Percentiles rank a stretch among this genome's conserved stretches.
These are phyloP conservation scores for Stomatorhinus ivindoensis DNA, from an alignment of 2,113 vertebrate species.

Conservation along the genomic window DNA sequence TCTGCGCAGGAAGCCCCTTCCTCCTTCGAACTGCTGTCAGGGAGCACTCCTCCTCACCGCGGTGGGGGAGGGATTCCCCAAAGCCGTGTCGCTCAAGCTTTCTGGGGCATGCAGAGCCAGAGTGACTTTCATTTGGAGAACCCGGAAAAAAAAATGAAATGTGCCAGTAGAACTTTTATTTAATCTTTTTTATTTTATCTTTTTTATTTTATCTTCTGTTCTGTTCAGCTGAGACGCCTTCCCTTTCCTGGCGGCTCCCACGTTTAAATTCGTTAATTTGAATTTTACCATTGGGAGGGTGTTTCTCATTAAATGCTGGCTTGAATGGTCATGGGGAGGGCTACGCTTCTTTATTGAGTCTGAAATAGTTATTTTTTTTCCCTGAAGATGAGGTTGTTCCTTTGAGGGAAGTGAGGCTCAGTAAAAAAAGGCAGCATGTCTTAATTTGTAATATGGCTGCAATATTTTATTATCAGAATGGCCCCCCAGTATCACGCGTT, in stretches of 20 bases:
- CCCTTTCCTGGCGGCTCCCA: not conserved
- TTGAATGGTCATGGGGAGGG: not conserved
- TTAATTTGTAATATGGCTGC: not conserved
- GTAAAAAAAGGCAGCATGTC: not conserved
- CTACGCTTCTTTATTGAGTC: not conserved
- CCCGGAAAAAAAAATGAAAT: not conserved
- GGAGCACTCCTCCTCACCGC: not conserved
- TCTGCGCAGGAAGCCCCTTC: not conserved
- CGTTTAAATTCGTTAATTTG: not conserved
- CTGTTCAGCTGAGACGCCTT: not conserved
- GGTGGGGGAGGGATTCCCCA: not conserved
- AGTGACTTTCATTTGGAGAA: not conserved
- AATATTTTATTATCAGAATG: not conserved
- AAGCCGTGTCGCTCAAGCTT: not conserved
- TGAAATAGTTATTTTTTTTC: not conserved
- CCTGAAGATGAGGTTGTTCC: not conserved
- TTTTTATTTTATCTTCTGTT: no score
- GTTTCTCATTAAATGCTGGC: not conserved
- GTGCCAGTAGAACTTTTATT: not conserved
- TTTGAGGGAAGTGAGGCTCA: not conserved
- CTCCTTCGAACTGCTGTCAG: not conserved
- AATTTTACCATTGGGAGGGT: not conserved
- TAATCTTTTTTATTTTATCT: no score
- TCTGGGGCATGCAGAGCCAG: not conserved
- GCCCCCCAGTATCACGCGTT: not conserved